Percentiles rank a stretch among this genome's conserved stretches.
Conservation (phyloP, 37 sponge, comb jelly and placozoan species). For the Hormiphora californensis region DNA sequence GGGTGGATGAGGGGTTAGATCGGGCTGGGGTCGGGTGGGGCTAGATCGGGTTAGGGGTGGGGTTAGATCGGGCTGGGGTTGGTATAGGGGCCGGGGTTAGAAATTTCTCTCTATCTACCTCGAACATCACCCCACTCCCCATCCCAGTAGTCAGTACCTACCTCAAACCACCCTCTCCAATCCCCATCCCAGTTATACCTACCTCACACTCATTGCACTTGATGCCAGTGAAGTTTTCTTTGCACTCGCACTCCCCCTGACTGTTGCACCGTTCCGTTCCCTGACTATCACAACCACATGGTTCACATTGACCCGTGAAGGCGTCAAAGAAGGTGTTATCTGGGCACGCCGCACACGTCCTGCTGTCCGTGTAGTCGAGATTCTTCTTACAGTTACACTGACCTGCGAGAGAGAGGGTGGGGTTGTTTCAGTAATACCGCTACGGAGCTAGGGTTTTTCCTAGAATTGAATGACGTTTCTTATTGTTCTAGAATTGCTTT, state of each 20-base stretch:
- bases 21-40: background rate
- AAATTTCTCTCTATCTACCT: no score
- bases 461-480: no score
- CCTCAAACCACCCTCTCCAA: background rate
- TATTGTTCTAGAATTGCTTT: no score
- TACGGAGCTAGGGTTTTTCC: no score
- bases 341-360: slow-evolving; percentile 17
- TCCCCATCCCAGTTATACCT: background rate
- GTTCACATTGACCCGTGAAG: background rate
- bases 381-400: slow-evolving; percentile 27
- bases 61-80: background rate
- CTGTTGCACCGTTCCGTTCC: background rate
- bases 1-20: background rate
- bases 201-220: slow-evolving; percentile 40
- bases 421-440: no score
- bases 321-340: slow-evolving; percentile 2
- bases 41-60: background rate
- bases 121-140: no score
- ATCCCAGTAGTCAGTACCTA: no score
- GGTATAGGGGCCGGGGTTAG: no score
- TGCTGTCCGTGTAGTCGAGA: background rate
- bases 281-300: slow-evolving; percentile 20
- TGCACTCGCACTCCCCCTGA: slow-evolving; percentile 32
- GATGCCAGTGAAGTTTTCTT: slow-evolving; percentile 23
- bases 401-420: background rate